Base-by-base conservation (phyloP, 2,797 vertebrate species). In the Bufotes viridis region DNA sequence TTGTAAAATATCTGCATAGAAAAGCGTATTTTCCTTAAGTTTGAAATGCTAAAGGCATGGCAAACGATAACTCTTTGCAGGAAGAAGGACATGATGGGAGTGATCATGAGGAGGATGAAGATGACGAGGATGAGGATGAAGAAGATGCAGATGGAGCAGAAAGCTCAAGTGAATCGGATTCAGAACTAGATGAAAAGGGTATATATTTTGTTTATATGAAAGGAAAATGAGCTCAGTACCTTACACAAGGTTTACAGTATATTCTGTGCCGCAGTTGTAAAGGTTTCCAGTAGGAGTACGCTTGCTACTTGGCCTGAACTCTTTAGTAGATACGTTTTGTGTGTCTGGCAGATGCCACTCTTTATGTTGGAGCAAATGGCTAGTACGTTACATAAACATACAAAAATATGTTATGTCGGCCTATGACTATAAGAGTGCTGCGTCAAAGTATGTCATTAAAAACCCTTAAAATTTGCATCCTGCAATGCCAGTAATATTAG, bases 111-210 rank as follows among this genome's bases (percentile, higher is more conserved):
- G 97, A 96, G 5, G 97, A 96, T 2, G 95, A 94, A 1, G 98
- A 98, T 24, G 98, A 98, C 0, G 96, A 96, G 0, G 97, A 98
- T 0, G 97, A 95, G 7, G 98, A 99, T 2, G 98, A 97, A 6
- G 98, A 98, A 8, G 97, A 98, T 69, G 96, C 95, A 72, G 97
- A 96, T 58, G 97, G 91, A 86, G 98, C 97, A 0, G 98, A 97
- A 90, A 98, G 96, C n/a, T 97, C 97, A 6, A 98, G 98, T 20
- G 98, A 98, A 51, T 98, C 98, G 0, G 98, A 98, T 92, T 97
- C 97, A 0, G 96, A 99, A 72, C 95, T 96, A 82, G 98, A 99
- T 55, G 98, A 99, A 91, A 99, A 99, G 97, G 98, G 98, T 99
- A 69, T 69, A 22, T 34, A 61, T 63, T 72, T 81, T 49, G 1